These are phyloP conservation scores for Diplazon laetatorius DNA, from an alignment of 2,888 invertebrate species.

Conservation along the genomic window DNA sequence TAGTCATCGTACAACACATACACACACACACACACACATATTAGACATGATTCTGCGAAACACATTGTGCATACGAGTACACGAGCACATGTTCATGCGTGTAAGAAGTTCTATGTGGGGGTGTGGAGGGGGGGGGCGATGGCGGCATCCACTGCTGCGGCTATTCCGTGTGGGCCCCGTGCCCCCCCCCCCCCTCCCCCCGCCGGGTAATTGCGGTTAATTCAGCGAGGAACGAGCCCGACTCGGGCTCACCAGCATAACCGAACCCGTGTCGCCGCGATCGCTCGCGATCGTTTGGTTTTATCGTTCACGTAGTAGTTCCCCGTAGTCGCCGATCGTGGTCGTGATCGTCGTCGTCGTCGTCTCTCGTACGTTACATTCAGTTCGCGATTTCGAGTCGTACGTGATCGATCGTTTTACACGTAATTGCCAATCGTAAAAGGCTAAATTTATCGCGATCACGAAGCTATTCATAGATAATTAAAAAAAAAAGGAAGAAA, in stretches of 20 bases:
- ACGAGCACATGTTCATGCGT: conserved; percentile 41
- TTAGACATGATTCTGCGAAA: no score
- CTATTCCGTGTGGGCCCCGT: conserved; percentile 55
- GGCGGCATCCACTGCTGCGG: neutral
- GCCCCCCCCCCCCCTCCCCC: no score
- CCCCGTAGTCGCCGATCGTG: no score
- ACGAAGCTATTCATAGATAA: neutral
- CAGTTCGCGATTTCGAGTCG: conserved; percentile 26
- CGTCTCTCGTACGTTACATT: conserved; percentile 21
- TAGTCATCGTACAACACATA: no score
- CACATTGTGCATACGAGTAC: neutral
- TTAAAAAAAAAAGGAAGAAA: no score
- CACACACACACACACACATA: no score
- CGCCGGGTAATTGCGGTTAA: conserved; percentile 81
- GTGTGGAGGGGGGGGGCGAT: conserved; percentile 9
- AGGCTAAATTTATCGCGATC: neutral
- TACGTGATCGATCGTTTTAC: conserved; percentile 28
- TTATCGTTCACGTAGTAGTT: no score
- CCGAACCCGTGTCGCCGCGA: conserved; percentile 28
- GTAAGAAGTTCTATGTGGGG: conserved; percentile 42
- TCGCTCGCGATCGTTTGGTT: conserved; percentile 4
- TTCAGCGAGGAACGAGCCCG: conserved; percentile 69
- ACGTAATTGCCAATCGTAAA: neutral
- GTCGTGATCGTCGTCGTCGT: neutral
- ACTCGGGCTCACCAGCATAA: conserved; percentile 6